Percentiles rank a stretch among this genome's conserved stretches.
phyloP scores from a whole-genome alignment of 2,797 vertebrate species.

The Kryptolebias ocellatus region DNA sequence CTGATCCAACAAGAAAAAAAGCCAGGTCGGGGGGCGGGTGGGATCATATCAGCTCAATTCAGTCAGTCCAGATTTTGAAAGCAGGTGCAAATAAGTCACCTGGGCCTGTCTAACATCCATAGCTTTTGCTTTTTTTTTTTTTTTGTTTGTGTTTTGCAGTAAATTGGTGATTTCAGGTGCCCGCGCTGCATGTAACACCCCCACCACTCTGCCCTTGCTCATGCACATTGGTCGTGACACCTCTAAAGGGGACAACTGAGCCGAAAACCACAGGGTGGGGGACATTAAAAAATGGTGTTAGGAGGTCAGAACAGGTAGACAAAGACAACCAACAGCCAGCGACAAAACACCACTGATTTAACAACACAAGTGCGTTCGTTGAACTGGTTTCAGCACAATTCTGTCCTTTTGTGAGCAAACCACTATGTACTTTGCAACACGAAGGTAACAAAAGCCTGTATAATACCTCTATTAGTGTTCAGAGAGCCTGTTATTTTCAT shows the following conservation, averaged over 20 bases:
- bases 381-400: constrained; percentile 47
- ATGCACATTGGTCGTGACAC: constrained; percentile 52
- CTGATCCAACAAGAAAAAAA: constrained; percentile 29
- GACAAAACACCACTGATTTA: constrained; percentile 53
- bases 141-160: constrained; percentile 29
- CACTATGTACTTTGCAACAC: constrained; percentile 30
- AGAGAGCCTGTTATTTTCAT: constrained; percentile 26
- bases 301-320: constrained; percentile 43
- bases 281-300: constrained; percentile 44
- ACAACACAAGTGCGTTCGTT: constrained; percentile 46
- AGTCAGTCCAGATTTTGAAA: constrained; percentile 21
- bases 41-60: constrained; percentile 35
- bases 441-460: constrained; percentile 48
- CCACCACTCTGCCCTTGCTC: constrained; percentile 34
- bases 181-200: constrained; percentile 34
- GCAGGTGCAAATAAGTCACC: constrained; percentile 6
- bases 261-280: constrained; percentile 49
- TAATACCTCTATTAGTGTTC: constrained; percentile 39
- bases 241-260: constrained; percentile 52
- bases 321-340: constrained; percentile 34
- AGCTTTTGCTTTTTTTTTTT: neutral
- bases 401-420: constrained; percentile 50
- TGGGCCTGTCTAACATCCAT: neutral
- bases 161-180: constrained; percentile 8
- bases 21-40: neutral